Base-by-base conservation (phyloP, 2,888 invertebrate species). In the Mongoloraphidia duomilia region DNA sequence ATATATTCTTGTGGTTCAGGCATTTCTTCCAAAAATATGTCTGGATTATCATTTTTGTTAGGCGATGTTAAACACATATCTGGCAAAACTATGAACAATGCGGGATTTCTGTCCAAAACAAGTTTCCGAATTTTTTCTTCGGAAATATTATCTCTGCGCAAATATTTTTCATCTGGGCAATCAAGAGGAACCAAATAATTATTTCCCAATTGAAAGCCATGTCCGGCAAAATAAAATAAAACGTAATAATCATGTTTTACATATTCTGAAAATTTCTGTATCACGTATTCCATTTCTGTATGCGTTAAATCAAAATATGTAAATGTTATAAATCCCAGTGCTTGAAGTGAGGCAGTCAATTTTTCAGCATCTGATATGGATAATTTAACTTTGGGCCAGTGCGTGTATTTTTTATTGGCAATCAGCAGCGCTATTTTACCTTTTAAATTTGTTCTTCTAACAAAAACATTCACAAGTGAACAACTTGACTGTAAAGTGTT, bases 61-160 rank as follows among this genome's bases (percentile, higher is more conserved):
- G 75, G 70, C 55, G 62, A 59, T 51, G 68, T 63, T 43, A 75
- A 63, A 54, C 76, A 77, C 74, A 75, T 76, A 57, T 77, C 76
- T 65, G 76, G 67, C 13, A 76, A 66, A 8, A 73, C 55, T n/a
- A 74, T 59, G 52, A 71, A 67, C 8, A 75, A 58, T 33, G 71
- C 70, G 0, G 73, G 71, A 49, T 71, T 67, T 50, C 67, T 68
- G 49, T 60, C 63, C 4, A 67, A 65, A 9, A 69, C 63, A 54
- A 68, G 64, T 51, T 66, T 64, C 17, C 74, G 59, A 5, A 76
- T 55, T 57, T 65, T 71, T 50, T 73, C 70, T 52, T 75, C 74
- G 5, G 72, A 71, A 1, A 74, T 59, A 55, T 71, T 70, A 50
- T 74, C 65, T 13, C 62, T 58, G 36, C 64, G 57, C 9, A 60